phyloP scores from a whole-genome alignment of 2,797 vertebrate genomes.

The Lutjanus campechanus region DNA sequence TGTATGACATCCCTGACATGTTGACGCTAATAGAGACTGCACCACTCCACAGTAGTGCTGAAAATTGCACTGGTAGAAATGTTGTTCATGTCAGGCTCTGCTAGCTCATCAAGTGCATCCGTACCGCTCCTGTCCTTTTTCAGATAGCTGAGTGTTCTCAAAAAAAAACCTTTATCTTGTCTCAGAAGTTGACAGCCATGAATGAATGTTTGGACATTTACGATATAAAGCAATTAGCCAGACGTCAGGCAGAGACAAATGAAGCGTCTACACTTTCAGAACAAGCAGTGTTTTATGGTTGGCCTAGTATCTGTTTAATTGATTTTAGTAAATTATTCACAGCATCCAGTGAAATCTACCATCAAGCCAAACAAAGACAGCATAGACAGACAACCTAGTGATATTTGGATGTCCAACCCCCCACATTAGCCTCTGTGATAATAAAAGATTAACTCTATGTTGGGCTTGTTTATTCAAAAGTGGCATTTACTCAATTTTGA shows the following conservation, averaged over 20 bases:
- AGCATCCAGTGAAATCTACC: constrained; percentile 32
- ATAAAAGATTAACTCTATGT: constrained; percentile 15
- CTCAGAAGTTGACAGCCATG: constrained; percentile 42
- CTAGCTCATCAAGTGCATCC: constrained; percentile 34
- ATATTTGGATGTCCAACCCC: constrained; percentile 10
- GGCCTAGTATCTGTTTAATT: constrained; percentile 39
- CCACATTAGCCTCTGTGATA: constrained; percentile 16
- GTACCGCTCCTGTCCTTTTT: constrained; percentile 9
- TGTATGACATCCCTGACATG: constrained; percentile 50
- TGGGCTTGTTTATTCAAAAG: constrained; percentile 16
- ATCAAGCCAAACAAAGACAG: constrained; percentile 34
- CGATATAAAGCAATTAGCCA: constrained; percentile 48
- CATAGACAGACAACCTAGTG: constrained; percentile 1
- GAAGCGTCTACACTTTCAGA: constrained; percentile 26
- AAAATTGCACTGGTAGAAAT: constrained; percentile 48
- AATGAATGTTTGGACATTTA: constrained; percentile 42
- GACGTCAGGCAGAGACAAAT: constrained; percentile 41
- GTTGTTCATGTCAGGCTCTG: constrained; percentile 21
- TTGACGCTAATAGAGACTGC: constrained; percentile 50
- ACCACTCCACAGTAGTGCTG: constrained; percentile 25
- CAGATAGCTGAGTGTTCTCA: constrained; percentile 11
- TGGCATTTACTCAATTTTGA: constrained; percentile 23
- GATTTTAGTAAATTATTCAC: constrained; percentile 51
- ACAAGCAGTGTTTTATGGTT: constrained; percentile 39
- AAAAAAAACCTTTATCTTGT: constrained; percentile 11